phyloP scores from a whole-genome alignment of 2,888 invertebrate genomes.

The Galeruca laticollis region DNA sequence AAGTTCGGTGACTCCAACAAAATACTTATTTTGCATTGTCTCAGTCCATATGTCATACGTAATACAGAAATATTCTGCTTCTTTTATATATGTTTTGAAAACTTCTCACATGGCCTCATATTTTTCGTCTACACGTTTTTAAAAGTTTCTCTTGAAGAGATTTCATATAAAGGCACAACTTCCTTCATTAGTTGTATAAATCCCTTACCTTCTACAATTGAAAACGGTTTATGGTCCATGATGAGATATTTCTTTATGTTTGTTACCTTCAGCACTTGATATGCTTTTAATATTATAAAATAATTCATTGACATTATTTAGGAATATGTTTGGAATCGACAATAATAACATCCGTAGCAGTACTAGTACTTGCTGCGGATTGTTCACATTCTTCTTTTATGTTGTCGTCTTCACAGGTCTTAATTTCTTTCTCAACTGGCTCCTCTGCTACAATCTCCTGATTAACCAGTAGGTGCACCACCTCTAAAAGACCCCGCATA shows the following conservation, averaged over 20 bases:
- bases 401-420: no score
- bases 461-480: no score
- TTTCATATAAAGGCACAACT: conserved; percentile 8
- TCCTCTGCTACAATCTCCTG: no score
- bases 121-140: conserved; percentile 17
- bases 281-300: conserved; percentile 1
- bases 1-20: conserved; percentile 20
- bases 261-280: neutral
- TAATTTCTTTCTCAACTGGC: no score
- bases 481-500: no score
- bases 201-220: conserved; percentile 9
- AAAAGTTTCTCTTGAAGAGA: conserved; percentile 6
- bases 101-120: conserved; percentile 9
- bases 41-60: conserved; percentile 19
- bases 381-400: no score
- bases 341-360: no score
- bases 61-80: neutral
- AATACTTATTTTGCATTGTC: conserved; percentile 12
- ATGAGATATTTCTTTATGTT: conserved; percentile 1
- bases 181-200: conserved; percentile 12
- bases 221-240: conserved; percentile 10
- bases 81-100: conserved; percentile 8
- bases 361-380: no score
- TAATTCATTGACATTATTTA: no score
- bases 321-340: no score